Evolutionary conservation across 1,140 invertebrate species (phyloP).

Genomic region (Bilobella aurantiaca): DNA sequence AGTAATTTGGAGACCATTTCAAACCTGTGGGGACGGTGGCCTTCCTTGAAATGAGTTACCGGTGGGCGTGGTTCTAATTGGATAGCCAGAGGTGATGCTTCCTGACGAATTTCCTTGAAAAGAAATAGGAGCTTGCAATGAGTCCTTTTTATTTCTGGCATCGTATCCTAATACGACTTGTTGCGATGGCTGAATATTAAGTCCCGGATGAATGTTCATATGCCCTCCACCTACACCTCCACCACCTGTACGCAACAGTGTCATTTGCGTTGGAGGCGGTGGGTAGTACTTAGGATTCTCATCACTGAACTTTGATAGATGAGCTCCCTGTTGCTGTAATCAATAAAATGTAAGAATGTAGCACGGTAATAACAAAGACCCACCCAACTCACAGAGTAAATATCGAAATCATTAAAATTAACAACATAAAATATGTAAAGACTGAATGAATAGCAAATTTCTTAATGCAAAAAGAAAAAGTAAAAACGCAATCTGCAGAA

Average conservation of each 20-base stretch:
- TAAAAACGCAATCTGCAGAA: too few relatives aligned
- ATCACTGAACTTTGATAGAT: constrained; percentile 21
- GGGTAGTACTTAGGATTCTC: constrained; percentile 31
- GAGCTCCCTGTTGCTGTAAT: constrained; percentile 17
- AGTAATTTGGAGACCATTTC: neutral
- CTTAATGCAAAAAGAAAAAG: too few relatives aligned
- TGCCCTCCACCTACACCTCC: constrained; percentile 1
- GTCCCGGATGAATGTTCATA: constrained; percentile 20
- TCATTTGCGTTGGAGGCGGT: constrained; percentile 11
- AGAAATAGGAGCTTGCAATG: too few relatives aligned
- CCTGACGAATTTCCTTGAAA: constrained; percentile 7
- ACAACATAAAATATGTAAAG: too few relatives aligned
- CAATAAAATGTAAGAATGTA: too few relatives aligned
- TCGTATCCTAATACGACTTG: too few relatives aligned
- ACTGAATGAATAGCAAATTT: too few relatives aligned
- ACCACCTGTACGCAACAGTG: constrained; percentile 2
- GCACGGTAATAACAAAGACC: too few relatives aligned
- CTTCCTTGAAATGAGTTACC: constrained; percentile 22
- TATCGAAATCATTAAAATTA: too few relatives aligned
- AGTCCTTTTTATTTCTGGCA: too few relatives aligned
- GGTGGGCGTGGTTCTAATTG: constrained; percentile 26
- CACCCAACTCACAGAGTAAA: too few relatives aligned
- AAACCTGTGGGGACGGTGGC: constrained; percentile 27
- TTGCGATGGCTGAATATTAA: neutral
- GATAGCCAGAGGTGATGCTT: constrained; percentile 32